These are phyloP conservation scores for Nyctibius bracteatus DNA, from an alignment of 2,113 vertebrate genomes.

Conservation along the genomic window DNA sequence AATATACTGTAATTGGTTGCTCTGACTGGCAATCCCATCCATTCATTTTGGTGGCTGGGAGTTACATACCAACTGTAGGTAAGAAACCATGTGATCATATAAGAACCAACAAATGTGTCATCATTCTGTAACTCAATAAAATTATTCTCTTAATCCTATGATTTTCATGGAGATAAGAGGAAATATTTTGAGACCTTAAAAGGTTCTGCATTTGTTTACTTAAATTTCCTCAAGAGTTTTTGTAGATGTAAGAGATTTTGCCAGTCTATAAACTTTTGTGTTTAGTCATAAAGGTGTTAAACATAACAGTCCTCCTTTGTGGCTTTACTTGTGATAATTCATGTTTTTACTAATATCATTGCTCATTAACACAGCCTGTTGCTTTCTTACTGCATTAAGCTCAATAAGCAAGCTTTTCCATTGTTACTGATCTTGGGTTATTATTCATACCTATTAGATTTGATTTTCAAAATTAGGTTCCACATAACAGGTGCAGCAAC, in stretches of 20 bases:
- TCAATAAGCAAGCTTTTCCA: neutral
- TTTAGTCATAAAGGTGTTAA: neutral
- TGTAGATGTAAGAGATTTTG: neutral
- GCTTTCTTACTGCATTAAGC: neutral
- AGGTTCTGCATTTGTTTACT: neutral
- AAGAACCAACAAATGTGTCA: constrained; percentile 1
- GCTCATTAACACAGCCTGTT: constrained; percentile 13
- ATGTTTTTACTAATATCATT: neutral
- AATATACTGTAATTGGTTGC: constrained; percentile 26
- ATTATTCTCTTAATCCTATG: constrained; percentile 5
- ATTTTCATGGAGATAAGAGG: neutral
- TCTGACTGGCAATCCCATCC: constrained; percentile 50
- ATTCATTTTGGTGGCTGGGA: constrained; percentile 52
- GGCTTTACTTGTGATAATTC: neutral
- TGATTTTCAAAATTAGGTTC: neutral
- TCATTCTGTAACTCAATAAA: neutral
- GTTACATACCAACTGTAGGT: constrained; percentile 38
- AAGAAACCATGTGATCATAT: neutral
- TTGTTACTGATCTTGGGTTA: neutral
- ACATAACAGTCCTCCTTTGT: neutral
- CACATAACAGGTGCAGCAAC: neutral
- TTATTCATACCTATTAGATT: neutral
- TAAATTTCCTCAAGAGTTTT: neutral
- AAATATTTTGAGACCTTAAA: neutral
- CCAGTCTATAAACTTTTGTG: neutral